These are phyloP conservation scores for Xiphydria camelus DNA, from an alignment of 2,888 invertebrate species.

Conservation along the genomic window DNA sequence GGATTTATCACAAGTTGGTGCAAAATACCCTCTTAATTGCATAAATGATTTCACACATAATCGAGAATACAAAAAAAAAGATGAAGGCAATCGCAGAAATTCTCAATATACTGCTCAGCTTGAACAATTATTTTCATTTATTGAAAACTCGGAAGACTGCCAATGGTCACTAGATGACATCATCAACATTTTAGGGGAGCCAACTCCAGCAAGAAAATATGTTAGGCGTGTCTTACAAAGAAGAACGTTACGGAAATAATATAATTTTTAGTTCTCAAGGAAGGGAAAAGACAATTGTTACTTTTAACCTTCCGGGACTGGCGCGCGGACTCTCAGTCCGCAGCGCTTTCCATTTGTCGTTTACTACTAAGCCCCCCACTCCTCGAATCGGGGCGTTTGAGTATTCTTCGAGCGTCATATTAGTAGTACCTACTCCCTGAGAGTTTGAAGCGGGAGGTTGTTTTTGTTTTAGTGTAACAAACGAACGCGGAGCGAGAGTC, in stretches of 20 bases:
- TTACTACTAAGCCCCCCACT: too few species aligned
- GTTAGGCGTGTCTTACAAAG: neutral
- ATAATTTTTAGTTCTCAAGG: conserved; percentile 1
- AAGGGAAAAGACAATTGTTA: conserved; percentile 4
- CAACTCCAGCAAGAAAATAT: neutral
- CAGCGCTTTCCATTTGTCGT: too few species aligned
- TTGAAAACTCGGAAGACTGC: conserved; percentile 3
- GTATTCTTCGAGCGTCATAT: too few species aligned
- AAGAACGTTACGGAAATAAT: conserved; percentile 1
- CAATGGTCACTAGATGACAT: conserved; percentile 8
- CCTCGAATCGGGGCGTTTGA: too few species aligned
- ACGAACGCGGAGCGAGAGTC: too few species aligned
- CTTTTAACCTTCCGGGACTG: too few species aligned
- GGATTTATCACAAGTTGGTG: neutral
- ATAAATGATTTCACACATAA: neutral
- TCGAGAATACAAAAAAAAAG: neutral
- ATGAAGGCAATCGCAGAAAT: neutral
- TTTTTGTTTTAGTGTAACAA: too few species aligned
- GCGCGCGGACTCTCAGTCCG: too few species aligned
- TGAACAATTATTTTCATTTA: conserved; percentile 1
- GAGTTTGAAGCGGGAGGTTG: too few species aligned
- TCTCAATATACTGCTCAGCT: neutral
- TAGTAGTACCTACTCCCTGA: too few species aligned
- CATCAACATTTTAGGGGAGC: neutral
- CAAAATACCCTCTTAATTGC: conserved; percentile 5